Base-by-base conservation (phyloP, 37 sponge, comb jelly and placozoan genomes). In the Corticium candelabrum region DNA sequence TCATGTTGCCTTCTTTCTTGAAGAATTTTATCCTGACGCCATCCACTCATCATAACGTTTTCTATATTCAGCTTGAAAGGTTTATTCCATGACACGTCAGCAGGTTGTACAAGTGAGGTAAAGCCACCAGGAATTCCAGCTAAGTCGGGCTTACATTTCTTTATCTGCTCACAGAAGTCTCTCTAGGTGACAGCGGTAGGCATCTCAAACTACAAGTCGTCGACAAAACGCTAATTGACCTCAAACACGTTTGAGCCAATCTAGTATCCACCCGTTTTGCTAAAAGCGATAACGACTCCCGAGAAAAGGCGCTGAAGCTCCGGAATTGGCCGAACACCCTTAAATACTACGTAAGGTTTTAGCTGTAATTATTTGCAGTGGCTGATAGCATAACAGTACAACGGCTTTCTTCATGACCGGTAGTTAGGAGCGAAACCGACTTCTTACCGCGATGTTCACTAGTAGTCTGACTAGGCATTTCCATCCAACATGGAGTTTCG, bases 401-500 rank as follows among this genome's bases (percentile, higher is more conserved):
- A 0, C 77, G 68, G 3, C 40, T 37, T 41, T 90, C 84, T 11
- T 90, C 90, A 70, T 86, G 86, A 0, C 84, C 90, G 0, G 84
- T 86, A 2, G 87, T 68, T 11, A 37, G 1, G 2, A 88, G 40
- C 27, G 86, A 82, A 1, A 90, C 82, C 1, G 90, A 86, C 0
- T 40, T 40, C 39, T 76, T 39, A 56, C 90, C 90, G 27, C 21
- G 33, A 0, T 38, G 72, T 0, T 87, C 68, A 0, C 86, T 67
- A 11, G 87, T 90, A 37, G 76, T 82, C 1, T 80, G 78, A 5
- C 77, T 78, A 21, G 84, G 87, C 84, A 86, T 86, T 39, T 90
- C 84, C n/a, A 83, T 41, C 90, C 90, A 86, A 32, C 81, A 36
- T 40, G 84, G 68, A 0, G 82, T 90, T 77, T 90, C 84, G 75